Percentiles rank a stretch among this genome's conserved stretches.
phyloP scores from a whole-genome alignment of 2,888 invertebrate genomes.

The Iphiclides podalirius region DNA sequence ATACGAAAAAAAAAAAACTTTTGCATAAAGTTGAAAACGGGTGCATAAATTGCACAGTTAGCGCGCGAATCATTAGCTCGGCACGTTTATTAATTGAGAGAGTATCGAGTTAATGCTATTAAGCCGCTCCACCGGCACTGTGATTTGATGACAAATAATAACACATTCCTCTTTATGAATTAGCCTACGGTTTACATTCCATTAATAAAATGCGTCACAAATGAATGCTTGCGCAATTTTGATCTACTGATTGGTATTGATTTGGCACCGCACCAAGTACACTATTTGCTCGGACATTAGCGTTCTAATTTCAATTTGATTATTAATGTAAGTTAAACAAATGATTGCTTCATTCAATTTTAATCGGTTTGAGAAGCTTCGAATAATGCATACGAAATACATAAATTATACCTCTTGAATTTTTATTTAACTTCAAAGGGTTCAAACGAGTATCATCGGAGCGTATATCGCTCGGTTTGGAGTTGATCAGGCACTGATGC shows the following conservation, averaged over 20 bases:
- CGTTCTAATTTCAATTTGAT: slow-evolving; percentile 20
- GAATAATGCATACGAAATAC: too few species aligned
- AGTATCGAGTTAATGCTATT: slow-evolving; percentile 21
- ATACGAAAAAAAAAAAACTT: slow-evolving; percentile 22
- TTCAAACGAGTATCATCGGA: too few species aligned
- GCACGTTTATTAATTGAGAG: slow-evolving; percentile 22
- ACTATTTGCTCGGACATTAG: slow-evolving; percentile 15
- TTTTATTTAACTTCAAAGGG: too few species aligned
- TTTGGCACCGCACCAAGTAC: slow-evolving; percentile 18
- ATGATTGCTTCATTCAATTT: slow-evolving; percentile 9
- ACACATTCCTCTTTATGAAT: slow-evolving; percentile 19
- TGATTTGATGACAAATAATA: slow-evolving; percentile 25
- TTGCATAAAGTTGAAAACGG: slow-evolving; percentile 23
- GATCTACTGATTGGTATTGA: slow-evolving; percentile 23
- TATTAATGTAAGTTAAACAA: slow-evolving; percentile 14
- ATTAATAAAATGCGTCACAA: slow-evolving; percentile 23
- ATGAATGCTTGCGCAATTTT: slow-evolving; percentile 20
- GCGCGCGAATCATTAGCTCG: slow-evolving; percentile 24
- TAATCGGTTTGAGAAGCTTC: background rate
- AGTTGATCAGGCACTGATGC: too few species aligned
- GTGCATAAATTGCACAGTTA: slow-evolving; percentile 30
- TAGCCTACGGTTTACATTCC: slow-evolving; percentile 17
- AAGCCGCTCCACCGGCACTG: slow-evolving; percentile 7
- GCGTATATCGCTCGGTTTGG: too few species aligned
- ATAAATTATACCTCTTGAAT: too few species aligned